Base-by-base conservation (phyloP, 2,888 invertebrate genomes). In the Noctua janthe region DNA sequence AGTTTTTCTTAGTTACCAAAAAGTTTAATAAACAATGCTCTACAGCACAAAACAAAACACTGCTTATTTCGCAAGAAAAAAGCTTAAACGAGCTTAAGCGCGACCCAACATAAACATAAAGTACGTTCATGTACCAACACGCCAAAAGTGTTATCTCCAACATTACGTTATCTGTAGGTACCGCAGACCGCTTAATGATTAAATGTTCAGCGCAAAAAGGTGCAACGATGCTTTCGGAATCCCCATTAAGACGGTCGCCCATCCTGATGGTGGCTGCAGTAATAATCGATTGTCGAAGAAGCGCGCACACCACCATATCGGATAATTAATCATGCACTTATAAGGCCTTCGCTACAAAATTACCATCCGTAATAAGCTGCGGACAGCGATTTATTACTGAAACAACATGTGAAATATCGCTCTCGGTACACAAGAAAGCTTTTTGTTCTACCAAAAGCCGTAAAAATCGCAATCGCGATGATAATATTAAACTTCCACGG, bases 301-400 rank as follows among this genome's bases (percentile, higher is more conserved):
- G 91, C 91, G 86, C 88, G 84, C 86, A 87, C 92, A 86, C 89
- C 89, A 88, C 91, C 89, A 92, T 94, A 95, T 95, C 94, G 81
- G 83, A 91, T 93, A 92, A 95, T 96, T 95, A 95, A 95, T 95
- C 95, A 93, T 89, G 82, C 74, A 91, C 95, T 88, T 95, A 92
- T 94, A 95, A 89, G 95, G 95, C 66, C 77, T 83, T 90, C 90
- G 86, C 88, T 91, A 91, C 91, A 90, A 92, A 93, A 94, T 94
- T 92, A 91, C 91, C 90, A 91, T 91, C 91, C 86, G 88, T 94
- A 94, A 94, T 94, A 93, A 94, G 92, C 88, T 90, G 92, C 85
- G 83, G 92, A 92, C 92, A 91, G 84, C 92, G 90, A 93, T 94
- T 93, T 93, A 94, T 93, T 89, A 90, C 90, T 78, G 86, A 88